A percentile compares a stretch with the other conserved stretches of the same genome.
Conservation (phyloP, 1,140 invertebrate species). For the Copidosoma floridanum region DNA sequence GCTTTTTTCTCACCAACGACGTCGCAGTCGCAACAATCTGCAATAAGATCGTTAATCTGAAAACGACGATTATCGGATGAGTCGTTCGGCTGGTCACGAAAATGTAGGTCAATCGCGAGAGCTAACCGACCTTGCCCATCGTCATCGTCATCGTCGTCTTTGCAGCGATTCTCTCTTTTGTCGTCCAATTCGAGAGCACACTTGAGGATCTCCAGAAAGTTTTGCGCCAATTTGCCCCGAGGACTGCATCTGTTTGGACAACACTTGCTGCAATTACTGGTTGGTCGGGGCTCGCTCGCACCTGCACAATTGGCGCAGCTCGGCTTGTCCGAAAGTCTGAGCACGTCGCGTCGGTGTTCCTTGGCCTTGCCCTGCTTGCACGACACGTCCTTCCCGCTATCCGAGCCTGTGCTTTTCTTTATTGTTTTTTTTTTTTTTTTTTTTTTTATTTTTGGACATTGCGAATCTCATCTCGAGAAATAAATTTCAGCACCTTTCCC, state of each 20-base stretch:
- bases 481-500: background rate
- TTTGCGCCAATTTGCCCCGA: background rate
- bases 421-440: too few relatives aligned
- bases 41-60: constrained; percentile 1
- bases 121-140: background rate
- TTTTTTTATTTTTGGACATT: background rate
- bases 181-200: constrained; percentile 12
- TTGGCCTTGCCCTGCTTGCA: background rate
- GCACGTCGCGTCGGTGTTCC: background rate
- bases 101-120: too few relatives aligned
- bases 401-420: too few relatives aligned
- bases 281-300: too few relatives aligned
- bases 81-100: too few relatives aligned
- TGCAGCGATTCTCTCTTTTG: background rate
- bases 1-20: background rate
- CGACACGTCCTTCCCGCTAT: too few relatives aligned
- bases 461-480: background rate
- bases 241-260: too few relatives aligned
- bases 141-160: background rate
- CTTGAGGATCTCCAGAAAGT: constrained; percentile 17
- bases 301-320: background rate
- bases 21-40: constrained; percentile 2
- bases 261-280: too few relatives aligned
- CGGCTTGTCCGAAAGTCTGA: background rate
- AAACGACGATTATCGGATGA: background rate